Conservation (phyloP, 2,888 invertebrate genomes). For the Eurois occulta region DNA sequence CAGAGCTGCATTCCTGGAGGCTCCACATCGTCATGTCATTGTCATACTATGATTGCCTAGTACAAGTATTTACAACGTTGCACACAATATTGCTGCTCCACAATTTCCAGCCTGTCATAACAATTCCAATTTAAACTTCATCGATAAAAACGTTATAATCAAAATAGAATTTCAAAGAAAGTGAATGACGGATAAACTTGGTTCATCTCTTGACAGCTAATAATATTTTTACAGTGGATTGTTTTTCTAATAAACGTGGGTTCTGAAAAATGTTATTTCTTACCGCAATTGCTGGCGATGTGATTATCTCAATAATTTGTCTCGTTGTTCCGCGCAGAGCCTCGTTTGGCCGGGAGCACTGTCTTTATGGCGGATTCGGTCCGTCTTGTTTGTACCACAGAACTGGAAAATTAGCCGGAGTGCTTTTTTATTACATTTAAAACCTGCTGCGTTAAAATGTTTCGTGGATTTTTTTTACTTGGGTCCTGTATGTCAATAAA, state of each 20-base stretch:
- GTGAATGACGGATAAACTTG: conserved; percentile 41
- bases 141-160: conserved; percentile 35
- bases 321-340: conserved; percentile 64
- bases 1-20: conserved; percentile 36
- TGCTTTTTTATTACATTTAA: conserved; percentile 85
- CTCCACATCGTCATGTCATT: conserved; percentile 11
- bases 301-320: conserved; percentile 78
- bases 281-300: conserved; percentile 71
- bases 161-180: conserved; percentile 49
- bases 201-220: conserved; percentile 66
- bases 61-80: background rate
- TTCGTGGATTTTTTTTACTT: conserved; percentile 69
- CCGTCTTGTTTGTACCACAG: conserved; percentile 69
- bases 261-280: conserved; percentile 73
- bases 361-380: conserved; percentile 74
- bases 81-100: conserved; percentile 3
- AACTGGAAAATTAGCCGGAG: conserved; percentile 82
- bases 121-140: conserved; percentile 42
- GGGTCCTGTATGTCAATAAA: conserved; percentile 17
- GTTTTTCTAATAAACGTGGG: conserved; percentile 61
- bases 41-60: conserved; percentile 16
- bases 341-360: conserved; percentile 66
- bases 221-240: conserved; percentile 66
- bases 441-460: conserved; percentile 77
- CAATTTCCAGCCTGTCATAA: conserved; percentile 4